These are phyloP conservation scores for Arbacia lixula DNA, from an alignment of 53 echinoderm and acorn worm species.

Conservation along the genomic window DNA sequence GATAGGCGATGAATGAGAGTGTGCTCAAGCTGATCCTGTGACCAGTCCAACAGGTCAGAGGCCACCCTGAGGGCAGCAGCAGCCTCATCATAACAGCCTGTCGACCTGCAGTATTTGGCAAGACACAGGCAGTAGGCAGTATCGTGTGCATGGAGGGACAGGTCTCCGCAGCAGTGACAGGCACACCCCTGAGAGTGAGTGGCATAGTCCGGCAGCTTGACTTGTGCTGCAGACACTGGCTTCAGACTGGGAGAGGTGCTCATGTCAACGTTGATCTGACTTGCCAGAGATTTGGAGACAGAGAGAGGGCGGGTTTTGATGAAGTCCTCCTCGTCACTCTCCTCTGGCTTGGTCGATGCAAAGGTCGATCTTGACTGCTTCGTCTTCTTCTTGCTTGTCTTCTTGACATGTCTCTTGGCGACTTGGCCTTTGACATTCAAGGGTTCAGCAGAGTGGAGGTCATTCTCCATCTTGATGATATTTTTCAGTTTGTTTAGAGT, in stretches of 20 bases:
- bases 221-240: constrained; percentile 10
- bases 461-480: constrained; percentile 2
- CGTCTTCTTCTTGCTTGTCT: constrained; percentile 2
- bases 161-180: constrained; percentile 65
- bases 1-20: background rate
- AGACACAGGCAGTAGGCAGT: constrained; percentile 14
- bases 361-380: background rate
- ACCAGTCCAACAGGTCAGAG: constrained; percentile 25
- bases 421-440: background rate
- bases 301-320: constrained; percentile 72
- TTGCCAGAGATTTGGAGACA: constrained; percentile 37
- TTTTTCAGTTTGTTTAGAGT: constrained; percentile 62
- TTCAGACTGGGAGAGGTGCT: constrained; percentile 70
- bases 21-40: background rate
- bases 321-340: constrained; percentile 81
- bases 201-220: constrained; percentile 62
- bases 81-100: background rate
- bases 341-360: constrained; percentile 29
- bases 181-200: constrained; percentile 54
- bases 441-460: background rate
- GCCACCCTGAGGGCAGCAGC: background rate
- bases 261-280: constrained; percentile 46
- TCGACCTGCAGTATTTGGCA: background rate
- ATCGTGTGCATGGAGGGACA: constrained; percentile 60
- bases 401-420: constrained; percentile 14